Conservation (phyloP, 2,888 invertebrate species). For the Crematogaster levior region DNA sequence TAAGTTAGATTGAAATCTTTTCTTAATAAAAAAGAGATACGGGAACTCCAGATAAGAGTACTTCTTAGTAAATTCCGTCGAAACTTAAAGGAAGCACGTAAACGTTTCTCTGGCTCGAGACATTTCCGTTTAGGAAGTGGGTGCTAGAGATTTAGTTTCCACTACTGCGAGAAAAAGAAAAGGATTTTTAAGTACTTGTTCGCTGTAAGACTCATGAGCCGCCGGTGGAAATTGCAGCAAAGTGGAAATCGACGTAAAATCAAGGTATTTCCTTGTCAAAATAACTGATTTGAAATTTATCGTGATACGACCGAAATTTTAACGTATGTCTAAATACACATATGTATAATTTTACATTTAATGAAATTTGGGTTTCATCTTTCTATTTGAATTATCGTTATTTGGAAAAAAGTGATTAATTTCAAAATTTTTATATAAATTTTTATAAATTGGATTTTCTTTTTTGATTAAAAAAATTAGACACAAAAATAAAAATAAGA, state of each 20-base stretch:
- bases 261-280: constrained; percentile 58
- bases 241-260: constrained; percentile 67
- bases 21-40: not conserved
- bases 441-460: too few species aligned
- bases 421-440: constrained; percentile 8
- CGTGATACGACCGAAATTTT: not conserved
- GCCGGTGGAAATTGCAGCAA: constrained; percentile 54
- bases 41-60: not conserved
- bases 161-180: constrained; percentile 34
- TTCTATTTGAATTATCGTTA: not conserved
- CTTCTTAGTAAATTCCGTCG: constrained; percentile 57
- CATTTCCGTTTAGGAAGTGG: constrained; percentile 61
- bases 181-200: constrained; percentile 68
- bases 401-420: not conserved
- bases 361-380: not conserved
- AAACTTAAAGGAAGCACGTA: constrained; percentile 49
- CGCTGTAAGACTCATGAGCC: constrained; percentile 27
- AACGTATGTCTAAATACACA: not conserved
- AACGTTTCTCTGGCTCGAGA: constrained; percentile 57
- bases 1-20: constrained; percentile 4
- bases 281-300: constrained; percentile 38
- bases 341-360: not conserved
- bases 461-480: not conserved
- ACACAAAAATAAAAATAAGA: not conserved
- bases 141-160: constrained; percentile 64